Evolutionary conservation across 1,140 invertebrate genomes (phyloP), one percentile per base, ranked within the genome.

Genomic region (Pseudomyrmex pallidus): DNA sequence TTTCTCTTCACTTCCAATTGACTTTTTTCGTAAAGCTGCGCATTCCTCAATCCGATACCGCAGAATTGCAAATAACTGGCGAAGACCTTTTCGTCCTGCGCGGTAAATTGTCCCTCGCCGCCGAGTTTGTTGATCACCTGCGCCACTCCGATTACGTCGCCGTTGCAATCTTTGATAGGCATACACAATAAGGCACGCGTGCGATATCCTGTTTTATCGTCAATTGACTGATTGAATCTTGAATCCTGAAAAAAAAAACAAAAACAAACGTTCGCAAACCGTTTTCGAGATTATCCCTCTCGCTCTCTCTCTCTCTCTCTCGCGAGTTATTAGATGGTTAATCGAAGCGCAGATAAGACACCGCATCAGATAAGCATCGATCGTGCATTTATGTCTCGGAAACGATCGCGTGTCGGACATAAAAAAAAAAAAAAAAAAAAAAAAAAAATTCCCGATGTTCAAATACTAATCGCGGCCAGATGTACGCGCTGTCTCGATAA

Each of bases 91-190:
- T 99, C 98, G 93, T 99, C 98, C 91, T 97, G 97, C 82, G 95
- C 93, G 20, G 97, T 98, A 94, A 99, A 96, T 90, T 96, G 95
- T 83, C 95, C 95, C 90, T 97, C 97, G 90, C 96, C 96, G 5
- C 92, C 92, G 87, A 97, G 96, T 95, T 99, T 99, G 94, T 99
- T 99, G 93, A 99, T 98, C 82, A 99, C 98, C 95, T 99, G 98
- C 20, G 98, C 98, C 20, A 99, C 98, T 0, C 98, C 98, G 82
- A 99, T 97, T 74, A 99, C 98, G 93, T 98, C 97, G n/a, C 98
- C 98, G 86, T 96, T 96, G 90, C 96, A 97, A 94, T 99, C 98
- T 94, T 98, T 98, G 92, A 99, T 99, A 22, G 98, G 98, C 98
- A 99, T 98, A 92, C 98, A 99, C 17, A 99, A 95, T 70, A 99